Conservation (phyloP, 2,113 vertebrate genomes). For the Pogona vitticeps region DNA sequence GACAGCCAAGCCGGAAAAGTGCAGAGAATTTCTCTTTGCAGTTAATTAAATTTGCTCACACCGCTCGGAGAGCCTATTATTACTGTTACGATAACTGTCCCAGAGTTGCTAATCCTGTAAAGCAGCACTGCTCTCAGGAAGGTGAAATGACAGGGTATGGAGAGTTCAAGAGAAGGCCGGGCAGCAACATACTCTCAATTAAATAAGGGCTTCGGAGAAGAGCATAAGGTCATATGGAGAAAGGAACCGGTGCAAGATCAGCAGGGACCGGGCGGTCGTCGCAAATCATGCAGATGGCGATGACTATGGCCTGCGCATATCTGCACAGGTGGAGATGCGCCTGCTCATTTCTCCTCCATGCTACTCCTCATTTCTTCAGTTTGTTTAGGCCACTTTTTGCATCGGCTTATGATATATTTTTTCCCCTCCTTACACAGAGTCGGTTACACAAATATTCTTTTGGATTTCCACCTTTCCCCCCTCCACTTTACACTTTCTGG, state of each 20-base stretch:
- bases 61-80: conserved; percentile 59
- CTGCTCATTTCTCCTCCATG: no score
- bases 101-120: conserved; percentile 55
- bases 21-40: conserved; percentile 45
- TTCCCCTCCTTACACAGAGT: no score
- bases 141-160: conserved; percentile 60
- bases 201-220: conserved; percentile 46
- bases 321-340: no score
- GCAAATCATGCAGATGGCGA: not conserved
- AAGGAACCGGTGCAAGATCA: conserved; percentile 23
- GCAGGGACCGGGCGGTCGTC: conserved; percentile 21
- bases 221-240: conserved; percentile 41
- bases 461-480: not conserved
- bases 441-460: not conserved
- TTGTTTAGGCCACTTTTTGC: no score
- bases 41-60: conserved; percentile 70
- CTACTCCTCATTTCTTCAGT: no score
- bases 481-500: not conserved
- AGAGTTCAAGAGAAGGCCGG: conserved; percentile 40
- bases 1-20: conserved; percentile 40
- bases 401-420: no score
- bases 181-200: conserved; percentile 49
- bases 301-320: not conserved
- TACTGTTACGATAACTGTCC: conserved; percentile 64
- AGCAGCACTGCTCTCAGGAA: conserved; percentile 46